Evolutionary conservation across 2,888 invertebrate genomes (phyloP).

Genomic region (Metopia argyrocephala): DNA sequence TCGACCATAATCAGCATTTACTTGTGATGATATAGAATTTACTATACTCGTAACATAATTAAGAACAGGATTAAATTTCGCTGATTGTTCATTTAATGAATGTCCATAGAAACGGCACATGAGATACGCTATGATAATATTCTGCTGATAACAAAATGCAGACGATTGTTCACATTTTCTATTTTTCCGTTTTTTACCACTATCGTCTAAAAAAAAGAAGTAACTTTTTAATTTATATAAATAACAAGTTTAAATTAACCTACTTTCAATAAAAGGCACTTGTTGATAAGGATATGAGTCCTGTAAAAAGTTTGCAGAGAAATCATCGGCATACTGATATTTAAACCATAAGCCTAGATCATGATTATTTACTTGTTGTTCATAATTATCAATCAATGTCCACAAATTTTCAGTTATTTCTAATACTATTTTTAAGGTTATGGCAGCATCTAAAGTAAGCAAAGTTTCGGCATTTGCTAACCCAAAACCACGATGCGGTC

Average conservation of each 20-base stretch:
- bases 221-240: background rate
- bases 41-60: conserved; percentile 64
- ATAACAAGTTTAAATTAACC: conserved; percentile 13
- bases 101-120: conserved; percentile 78
- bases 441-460: conserved; percentile 83
- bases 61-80: conserved; percentile 62
- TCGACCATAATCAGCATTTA: conserved; percentile 66
- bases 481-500: conserved; percentile 78
- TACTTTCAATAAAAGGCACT: conserved; percentile 47
- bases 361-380: conserved; percentile 71
- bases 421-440: conserved; percentile 82
- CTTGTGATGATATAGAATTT: conserved; percentile 42
- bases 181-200: conserved; percentile 36
- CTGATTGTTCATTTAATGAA: conserved; percentile 51
- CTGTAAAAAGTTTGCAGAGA: conserved; percentile 80
- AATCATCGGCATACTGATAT: conserved; percentile 80
- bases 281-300: conserved; percentile 75
- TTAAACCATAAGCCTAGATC: conserved; percentile 80
- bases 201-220: conserved; percentile 30
- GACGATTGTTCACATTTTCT: conserved; percentile 71
- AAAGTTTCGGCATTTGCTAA: conserved; percentile 68
- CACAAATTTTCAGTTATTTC: conserved; percentile 83
- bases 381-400: conserved; percentile 78
- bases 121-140: conserved; percentile 80
- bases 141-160: conserved; percentile 80